phyloP scores from a whole-genome alignment of 2,888 invertebrate species.

The Busseola fusca region DNA sequence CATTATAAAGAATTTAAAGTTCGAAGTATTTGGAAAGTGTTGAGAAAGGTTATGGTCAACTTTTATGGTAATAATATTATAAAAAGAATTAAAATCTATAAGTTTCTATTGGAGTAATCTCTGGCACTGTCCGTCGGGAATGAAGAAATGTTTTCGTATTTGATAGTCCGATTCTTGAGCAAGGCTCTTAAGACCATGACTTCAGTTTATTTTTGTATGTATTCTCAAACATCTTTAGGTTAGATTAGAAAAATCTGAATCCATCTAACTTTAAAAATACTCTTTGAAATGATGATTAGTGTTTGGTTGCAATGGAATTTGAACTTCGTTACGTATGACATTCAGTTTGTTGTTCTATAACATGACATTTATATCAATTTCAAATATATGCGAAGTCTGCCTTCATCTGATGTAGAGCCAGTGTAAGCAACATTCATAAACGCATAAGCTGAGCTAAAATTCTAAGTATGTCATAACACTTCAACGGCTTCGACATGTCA shows the following conservation, averaged over 20 bases:
- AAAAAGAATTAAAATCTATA: too few relatives aligned
- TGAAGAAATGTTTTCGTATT: too few relatives aligned
- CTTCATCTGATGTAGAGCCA: background rate
- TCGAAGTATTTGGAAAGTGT: background rate
- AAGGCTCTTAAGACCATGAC: too few relatives aligned
- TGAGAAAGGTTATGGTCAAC: background rate
- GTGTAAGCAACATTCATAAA: background rate
- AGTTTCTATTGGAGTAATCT: too few relatives aligned
- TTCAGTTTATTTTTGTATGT: background rate
- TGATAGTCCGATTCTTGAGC: too few relatives aligned
- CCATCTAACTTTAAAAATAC: background rate
- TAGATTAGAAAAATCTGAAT: background rate
- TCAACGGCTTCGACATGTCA: conserved; percentile 39
- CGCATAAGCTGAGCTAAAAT: conserved; percentile 12
- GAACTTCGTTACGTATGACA: too few relatives aligned
- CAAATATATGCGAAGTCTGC: background rate
- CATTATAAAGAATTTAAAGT: background rate
- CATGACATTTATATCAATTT: too few relatives aligned
- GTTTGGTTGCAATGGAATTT: too few relatives aligned
- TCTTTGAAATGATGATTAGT: background rate
- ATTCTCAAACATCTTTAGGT: background rate
- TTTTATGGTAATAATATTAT: too few relatives aligned
- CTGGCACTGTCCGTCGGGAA: too few relatives aligned
- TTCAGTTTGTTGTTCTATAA: too few relatives aligned
- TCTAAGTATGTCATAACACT: conserved; percentile 16